Percentiles rank a stretch among this genome's conserved stretches.
Conservation (phyloP, 2,797 vertebrate species). For the Discoglossus pictus region DNA sequence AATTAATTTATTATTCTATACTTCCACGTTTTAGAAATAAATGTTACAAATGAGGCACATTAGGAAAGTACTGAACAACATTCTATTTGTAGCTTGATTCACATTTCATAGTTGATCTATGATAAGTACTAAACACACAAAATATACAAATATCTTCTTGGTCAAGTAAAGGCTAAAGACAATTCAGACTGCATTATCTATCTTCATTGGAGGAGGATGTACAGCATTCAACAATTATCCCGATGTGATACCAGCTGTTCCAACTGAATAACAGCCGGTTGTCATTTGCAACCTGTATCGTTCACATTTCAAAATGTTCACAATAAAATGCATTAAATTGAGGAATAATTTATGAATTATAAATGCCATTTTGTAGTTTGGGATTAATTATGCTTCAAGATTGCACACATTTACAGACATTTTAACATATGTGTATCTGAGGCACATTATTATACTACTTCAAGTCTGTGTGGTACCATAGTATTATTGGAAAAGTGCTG, state of each 20-base stretch:
- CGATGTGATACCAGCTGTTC: slow-evolving; percentile 40
- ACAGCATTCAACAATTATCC: slow-evolving; percentile 42
- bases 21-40: too few species aligned
- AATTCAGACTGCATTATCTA: slow-evolving; percentile 26
- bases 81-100: too few species aligned
- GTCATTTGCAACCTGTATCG: slow-evolving; percentile 44
- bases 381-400: slow-evolving; percentile 38
- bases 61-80: too few species aligned
- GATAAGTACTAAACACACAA: too few species aligned
- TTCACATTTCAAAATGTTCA: slow-evolving; percentile 38
- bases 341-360: slow-evolving; percentile 49
- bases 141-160: too few species aligned
- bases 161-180: slow-evolving; percentile 31
- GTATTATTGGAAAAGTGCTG: too few species aligned
- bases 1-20: too few species aligned
- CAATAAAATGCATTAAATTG: slow-evolving; percentile 49
- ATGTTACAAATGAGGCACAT: too few species aligned
- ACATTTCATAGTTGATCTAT: too few species aligned
- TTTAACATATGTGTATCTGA: slow-evolving; percentile 22
- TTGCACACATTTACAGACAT: slow-evolving; percentile 35
- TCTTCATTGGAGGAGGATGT: slow-evolving; percentile 34
- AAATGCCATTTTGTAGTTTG: slow-evolving; percentile 42
- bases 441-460: too few species aligned
- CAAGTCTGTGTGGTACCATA: too few species aligned
- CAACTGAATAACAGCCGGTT: slow-evolving; percentile 38